Conservation (phyloP, 2,888 invertebrate genomes). For the Ophion costatus region DNA sequence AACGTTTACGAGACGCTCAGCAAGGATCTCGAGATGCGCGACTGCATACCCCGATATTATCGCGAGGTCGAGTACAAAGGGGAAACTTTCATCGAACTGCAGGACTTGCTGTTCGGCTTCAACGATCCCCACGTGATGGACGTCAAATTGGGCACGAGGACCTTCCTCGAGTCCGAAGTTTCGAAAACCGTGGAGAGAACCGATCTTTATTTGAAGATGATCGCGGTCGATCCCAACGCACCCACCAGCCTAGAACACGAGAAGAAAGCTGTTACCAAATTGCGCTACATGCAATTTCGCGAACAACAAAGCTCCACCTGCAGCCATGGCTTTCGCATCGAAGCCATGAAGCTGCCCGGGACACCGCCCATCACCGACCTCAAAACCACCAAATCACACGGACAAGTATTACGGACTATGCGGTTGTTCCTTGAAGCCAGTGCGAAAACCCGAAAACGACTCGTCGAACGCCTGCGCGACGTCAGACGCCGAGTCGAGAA, state of each 20-base stretch:
- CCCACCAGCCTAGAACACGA: conserved; percentile 94
- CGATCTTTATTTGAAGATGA: conserved; percentile 98
- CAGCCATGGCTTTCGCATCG: conserved; percentile 96
- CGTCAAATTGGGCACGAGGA: conserved; percentile 98
- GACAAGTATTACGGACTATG: conserved; percentile 90
- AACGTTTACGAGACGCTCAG: conserved; percentile 92
- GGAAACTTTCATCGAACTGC: conserved; percentile 96
- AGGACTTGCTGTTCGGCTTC: conserved; percentile 96
- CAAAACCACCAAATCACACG: conserved; percentile 92
- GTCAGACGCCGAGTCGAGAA: conserved; percentile 92
- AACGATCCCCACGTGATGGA: conserved; percentile 98
- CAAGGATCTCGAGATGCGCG: conserved; percentile 89
- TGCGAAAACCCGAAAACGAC: conserved; percentile 87
- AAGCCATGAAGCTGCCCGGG: conserved; percentile 95
- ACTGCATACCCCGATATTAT: conserved; percentile 93
- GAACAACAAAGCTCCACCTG: conserved; percentile 97
- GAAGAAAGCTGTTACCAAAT: conserved; percentile 94
- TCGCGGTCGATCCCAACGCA: conserved; percentile 93
- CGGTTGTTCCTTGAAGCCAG: conserved; percentile 89
- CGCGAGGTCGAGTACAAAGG: conserved; percentile 92
- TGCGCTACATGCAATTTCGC: conserved; percentile 98
- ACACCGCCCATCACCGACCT: conserved; percentile 93
- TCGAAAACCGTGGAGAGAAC: conserved; percentile 92
- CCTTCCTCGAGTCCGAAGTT: conserved; percentile 98
- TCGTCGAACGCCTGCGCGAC: conserved; percentile 90